Evolutionary conservation across 2,113 vertebrate genomes (phyloP).

Genomic region (Amblyopsis rosae): DNA sequence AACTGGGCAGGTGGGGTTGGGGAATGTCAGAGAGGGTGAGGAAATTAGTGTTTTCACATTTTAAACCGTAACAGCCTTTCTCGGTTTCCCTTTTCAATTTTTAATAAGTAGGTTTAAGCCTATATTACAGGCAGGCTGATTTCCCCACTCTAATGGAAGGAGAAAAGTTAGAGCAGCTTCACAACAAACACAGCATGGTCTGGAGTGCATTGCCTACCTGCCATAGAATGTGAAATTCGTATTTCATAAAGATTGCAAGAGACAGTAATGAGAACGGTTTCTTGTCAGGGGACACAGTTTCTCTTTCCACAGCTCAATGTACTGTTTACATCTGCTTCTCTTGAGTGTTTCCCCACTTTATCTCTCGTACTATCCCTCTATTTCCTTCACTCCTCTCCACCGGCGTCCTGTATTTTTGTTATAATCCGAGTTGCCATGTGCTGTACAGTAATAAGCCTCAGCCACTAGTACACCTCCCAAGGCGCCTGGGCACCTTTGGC

Average conservation of each 20-base stretch:
- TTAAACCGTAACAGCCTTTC: too few relatives aligned
- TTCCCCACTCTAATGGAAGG: constrained; percentile 38
- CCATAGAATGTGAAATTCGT: constrained; percentile 33
- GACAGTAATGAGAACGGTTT: constrained; percentile 67
- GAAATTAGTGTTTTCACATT: too few relatives aligned
- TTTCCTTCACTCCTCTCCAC: background rate
- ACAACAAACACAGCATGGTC: constrained; percentile 44
- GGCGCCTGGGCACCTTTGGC: background rate
- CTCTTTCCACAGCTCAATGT: constrained; percentile 50
- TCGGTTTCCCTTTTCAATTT: constrained; percentile 37
- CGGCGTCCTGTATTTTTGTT: background rate
- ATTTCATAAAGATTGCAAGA: constrained; percentile 48
- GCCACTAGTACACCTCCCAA: background rate
- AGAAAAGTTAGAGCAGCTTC: constrained; percentile 47
- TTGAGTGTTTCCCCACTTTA: constrained; percentile 16
- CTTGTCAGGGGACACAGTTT: constrained; percentile 40
- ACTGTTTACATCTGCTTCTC: constrained; percentile 33
- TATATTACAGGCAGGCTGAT: constrained; percentile 58
- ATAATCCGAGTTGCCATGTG: background rate
- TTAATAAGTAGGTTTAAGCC: constrained; percentile 61
- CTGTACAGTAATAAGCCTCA: background rate
- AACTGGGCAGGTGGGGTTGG: too few relatives aligned
- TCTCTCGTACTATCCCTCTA: background rate
- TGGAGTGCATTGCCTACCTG: constrained; percentile 30
- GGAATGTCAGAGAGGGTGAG: too few relatives aligned